Evolutionary conservation across 2,888 invertebrate genomes (phyloP).

Genomic region (Mimumesa dahlbomi): DNA sequence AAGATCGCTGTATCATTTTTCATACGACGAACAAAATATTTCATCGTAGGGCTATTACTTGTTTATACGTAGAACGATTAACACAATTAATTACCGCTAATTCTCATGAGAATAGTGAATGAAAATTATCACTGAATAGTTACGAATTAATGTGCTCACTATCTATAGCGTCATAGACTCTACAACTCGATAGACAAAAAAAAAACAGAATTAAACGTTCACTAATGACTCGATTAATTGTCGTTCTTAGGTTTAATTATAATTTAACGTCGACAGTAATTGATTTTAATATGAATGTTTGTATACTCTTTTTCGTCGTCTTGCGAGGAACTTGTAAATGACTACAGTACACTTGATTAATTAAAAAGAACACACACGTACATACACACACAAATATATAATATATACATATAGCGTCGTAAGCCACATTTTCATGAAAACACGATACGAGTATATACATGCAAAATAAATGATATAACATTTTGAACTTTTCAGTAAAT

Average conservation of each 20-base stretch:
- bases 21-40: neutral
- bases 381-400: constrained; percentile 27
- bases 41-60: neutral
- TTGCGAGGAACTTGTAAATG: neutral
- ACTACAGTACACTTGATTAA: constrained; percentile 1
- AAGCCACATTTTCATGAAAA: constrained; percentile 10
- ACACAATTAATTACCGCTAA: neutral
- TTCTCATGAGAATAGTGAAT: neutral
- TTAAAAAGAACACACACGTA: neutral
- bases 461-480: constrained; percentile 29
- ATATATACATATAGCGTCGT: neutral
- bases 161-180: constrained; percentile 9
- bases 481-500: constrained; percentile 13
- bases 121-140: constrained; percentile 2
- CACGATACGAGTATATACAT: constrained; percentile 5
- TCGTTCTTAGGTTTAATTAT: constrained; percentile 17
- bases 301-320: constrained; percentile 3
- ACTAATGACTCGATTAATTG: too few species aligned
- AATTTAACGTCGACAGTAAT: constrained; percentile 8
- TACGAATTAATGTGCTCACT: constrained; percentile 20
- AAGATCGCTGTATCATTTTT: constrained; percentile 26
- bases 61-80: constrained; percentile 9
- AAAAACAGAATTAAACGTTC: neutral
- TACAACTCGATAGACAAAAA: neutral
- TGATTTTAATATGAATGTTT: constrained; percentile 4